Evolutionary conservation across 2,113 vertebrate species (phyloP), one percentile per base, ranked within the genome.

Genomic region (Capreolus pygargus): DNA sequence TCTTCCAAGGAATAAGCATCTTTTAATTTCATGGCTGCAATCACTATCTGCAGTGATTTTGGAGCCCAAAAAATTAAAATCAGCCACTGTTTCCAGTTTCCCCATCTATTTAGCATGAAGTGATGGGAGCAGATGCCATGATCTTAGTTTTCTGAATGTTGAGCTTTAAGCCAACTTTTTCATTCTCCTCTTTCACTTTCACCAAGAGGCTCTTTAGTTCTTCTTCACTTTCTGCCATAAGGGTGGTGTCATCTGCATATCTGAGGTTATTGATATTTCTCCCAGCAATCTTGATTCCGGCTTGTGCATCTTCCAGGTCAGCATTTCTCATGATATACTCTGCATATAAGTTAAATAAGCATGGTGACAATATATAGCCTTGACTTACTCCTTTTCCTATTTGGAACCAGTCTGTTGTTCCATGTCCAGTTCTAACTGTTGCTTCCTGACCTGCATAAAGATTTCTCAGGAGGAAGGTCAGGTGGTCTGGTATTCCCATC

Each of bases 101-200:
- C 2, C 64, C 33, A 19, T 67, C 64, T 21, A 67, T 67, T 67
- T 67, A 0, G 17, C 64, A 67, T 36, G 64, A 67, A 67, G 4
- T 67, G 16, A 67, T 36, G 17, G 64, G 33, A 19, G 33, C 0
- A 0, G 17, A 67, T n/a, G 33, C 16, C 33, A 67, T n/a, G 33
- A n/a, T 67, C 64, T n/a, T 67, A 1, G 17, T 67, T 67, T 67
- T 21, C 17, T 67, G 8, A 67, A 36, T 67, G 33, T 67, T 67
- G 17, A n/a, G 8, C 33, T 36, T 19, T 19, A n/a, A 67, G 16
- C 61, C 33, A 67, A n/a, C 7, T 9, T 67, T n/a, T 67, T 67
- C 61, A 67, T 33, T 67, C 61, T 19, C 8, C 8, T 21, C 64
- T 67, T 67, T 67, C 7, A 36, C 64, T n/a, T 67, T 67, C 16